Conservation (phyloP, 2,888 invertebrate genomes). For the Apantesis nais region DNA sequence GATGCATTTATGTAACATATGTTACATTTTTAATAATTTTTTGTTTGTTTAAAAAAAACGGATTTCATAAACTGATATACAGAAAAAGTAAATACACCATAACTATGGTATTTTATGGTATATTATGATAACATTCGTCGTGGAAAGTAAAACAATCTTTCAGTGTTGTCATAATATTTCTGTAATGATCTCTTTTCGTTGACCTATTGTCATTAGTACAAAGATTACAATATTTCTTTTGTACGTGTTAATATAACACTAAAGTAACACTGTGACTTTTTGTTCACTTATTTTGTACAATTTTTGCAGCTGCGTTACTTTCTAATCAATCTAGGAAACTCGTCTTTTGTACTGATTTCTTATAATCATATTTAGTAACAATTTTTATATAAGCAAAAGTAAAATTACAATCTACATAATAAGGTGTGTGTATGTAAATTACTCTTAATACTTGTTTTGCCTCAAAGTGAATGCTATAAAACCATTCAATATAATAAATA, state of each 20-base stretch:
- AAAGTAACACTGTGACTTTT: not conserved
- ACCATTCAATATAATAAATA: not conserved
- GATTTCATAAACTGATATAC: not conserved
- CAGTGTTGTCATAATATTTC: constrained; percentile 1
- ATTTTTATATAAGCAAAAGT: not conserved
- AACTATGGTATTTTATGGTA: too few species aligned
- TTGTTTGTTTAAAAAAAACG: too few species aligned
- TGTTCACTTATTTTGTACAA: not conserved
- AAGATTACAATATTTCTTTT: not conserved
- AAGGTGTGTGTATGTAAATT: not conserved
- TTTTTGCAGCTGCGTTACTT: not conserved
- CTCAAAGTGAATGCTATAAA: not conserved
- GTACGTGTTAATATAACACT: not conserved
- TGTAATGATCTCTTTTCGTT: not conserved
- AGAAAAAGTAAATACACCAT: not conserved
- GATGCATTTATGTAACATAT: too few species aligned
- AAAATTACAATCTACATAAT: not conserved
- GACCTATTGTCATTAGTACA: not conserved
- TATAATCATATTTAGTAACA: not conserved
- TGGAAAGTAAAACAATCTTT: not conserved
- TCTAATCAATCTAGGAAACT: not conserved
- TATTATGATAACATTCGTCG: not conserved
- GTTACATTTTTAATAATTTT: too few species aligned
- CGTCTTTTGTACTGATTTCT: not conserved
- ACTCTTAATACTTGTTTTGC: not conserved